Evolutionary conservation across 2,888 invertebrate genomes (phyloP).

Genomic region (Stenichneumon culpator): DNA sequence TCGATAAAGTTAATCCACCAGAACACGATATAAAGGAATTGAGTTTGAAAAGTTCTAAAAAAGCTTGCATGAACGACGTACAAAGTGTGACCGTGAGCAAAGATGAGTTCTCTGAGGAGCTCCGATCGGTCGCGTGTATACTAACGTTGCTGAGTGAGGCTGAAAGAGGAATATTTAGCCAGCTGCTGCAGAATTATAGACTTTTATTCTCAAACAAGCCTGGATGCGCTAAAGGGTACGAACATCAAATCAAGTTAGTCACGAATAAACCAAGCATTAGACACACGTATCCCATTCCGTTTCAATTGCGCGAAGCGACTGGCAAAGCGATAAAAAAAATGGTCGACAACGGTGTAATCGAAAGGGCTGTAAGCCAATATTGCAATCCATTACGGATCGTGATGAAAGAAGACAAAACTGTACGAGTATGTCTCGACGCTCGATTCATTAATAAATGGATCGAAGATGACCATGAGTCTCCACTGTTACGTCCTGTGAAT

Average conservation of each 20-base stretch:
- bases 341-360: neutral
- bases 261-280: neutral
- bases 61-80: no score
- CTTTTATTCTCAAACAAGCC: neutral
- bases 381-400: neutral
- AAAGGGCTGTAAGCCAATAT: neutral
- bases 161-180: neutral
- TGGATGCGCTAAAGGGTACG: neutral
- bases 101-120: conserved; percentile 63
- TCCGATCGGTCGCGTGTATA: conserved; percentile 3
- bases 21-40: no score
- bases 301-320: neutral
- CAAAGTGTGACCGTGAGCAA: neutral
- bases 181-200: neutral
- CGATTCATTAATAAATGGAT: neutral
- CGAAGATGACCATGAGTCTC: neutral
- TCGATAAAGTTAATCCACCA: no score
- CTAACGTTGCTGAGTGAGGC: neutral
- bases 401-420: neutral
- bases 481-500: no score
- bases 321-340: neutral
- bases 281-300: neutral
- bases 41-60: no score
- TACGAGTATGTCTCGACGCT: neutral
- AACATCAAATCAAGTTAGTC: neutral